Conservation (phyloP, 2,113 vertebrate species). For the Neopipo cinnamomea region DNA sequence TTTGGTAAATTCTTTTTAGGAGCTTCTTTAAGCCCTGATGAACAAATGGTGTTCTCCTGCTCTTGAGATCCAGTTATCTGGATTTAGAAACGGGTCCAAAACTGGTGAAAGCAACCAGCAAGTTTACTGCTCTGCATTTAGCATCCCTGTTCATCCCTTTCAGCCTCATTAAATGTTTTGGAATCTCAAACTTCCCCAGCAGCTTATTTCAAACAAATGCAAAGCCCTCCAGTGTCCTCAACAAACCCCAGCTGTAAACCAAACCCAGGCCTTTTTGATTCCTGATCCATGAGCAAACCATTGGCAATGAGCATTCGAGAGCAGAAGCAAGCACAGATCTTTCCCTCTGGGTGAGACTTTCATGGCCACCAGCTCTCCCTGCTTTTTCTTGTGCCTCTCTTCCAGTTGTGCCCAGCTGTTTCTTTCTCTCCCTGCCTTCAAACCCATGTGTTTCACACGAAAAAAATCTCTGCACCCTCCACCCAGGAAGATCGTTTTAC, state of each 20-base stretch:
- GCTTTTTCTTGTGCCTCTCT: background rate
- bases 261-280: background rate
- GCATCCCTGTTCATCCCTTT: background rate
- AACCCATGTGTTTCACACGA: slow-evolving; percentile 30
- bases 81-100: background rate
- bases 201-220: slow-evolving; percentile 15
- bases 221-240: slow-evolving; percentile 28
- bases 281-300: background rate
- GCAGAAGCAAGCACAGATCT: background rate
- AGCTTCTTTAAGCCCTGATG: background rate
- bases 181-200: slow-evolving; percentile 21
- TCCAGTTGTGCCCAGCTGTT: slow-evolving; percentile 24
- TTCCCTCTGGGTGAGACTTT: background rate
- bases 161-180: background rate
- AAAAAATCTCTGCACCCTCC: slow-evolving; percentile 50
- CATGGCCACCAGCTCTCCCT: background rate
- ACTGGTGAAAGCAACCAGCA: background rate
- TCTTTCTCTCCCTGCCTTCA: background rate
- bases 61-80: background rate
- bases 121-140: slow-evolving; percentile 24
- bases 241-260: slow-evolving; percentile 14
- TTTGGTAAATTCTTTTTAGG: background rate
- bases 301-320: background rate
- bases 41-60: background rate
- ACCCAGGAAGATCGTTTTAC: slow-evolving; percentile 67